A percentile compares a stretch with the other conserved stretches of the same genome.
Conservation (phyloP, 2,797 vertebrate genomes). For the Lerista edwardsae region DNA sequence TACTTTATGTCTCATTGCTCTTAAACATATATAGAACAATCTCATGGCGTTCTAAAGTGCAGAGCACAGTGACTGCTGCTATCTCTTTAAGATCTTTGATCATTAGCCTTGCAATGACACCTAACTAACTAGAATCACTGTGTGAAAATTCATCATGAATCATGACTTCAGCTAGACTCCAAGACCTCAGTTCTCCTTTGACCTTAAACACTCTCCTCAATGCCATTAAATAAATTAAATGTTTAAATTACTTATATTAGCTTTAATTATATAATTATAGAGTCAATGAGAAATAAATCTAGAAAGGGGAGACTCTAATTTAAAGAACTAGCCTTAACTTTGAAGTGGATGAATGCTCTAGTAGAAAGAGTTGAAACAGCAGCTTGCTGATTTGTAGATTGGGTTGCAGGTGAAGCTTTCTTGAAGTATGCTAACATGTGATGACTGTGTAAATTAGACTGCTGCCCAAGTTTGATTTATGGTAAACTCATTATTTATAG, state of each 20-base stretch:
- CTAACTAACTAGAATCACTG: constrained; percentile 55
- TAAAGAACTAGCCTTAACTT: constrained; percentile 56
- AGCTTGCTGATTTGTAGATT: constrained; percentile 29
- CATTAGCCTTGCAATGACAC: constrained; percentile 62
- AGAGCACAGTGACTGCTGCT: constrained; percentile 27
- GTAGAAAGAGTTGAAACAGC: constrained; percentile 28
- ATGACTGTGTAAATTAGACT: constrained; percentile 7
- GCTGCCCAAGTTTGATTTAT: background rate
- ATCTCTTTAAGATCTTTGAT: constrained; percentile 49
- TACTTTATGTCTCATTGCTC: background rate
- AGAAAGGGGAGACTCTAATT: constrained; percentile 53
- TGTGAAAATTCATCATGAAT: constrained; percentile 62
- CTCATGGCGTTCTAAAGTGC: constrained; percentile 36
- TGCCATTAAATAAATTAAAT: constrained; percentile 72
- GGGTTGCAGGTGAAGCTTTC: constrained; percentile 9
- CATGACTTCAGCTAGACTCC: constrained; percentile 57
- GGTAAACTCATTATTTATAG: background rate
- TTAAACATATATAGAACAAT: constrained; percentile 22
- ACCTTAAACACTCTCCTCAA: constrained; percentile 68
- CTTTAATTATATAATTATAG: constrained; percentile 70
- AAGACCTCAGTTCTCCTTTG: constrained; percentile 65
- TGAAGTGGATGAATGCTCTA: constrained; percentile 22
- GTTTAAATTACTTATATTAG: constrained; percentile 68
- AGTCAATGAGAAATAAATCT: constrained; percentile 69
- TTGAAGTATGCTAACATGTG: background rate